These are phyloP conservation scores for Xestia ashworthii DNA, from an alignment of 2,888 invertebrate species.

Conservation along the genomic window DNA sequence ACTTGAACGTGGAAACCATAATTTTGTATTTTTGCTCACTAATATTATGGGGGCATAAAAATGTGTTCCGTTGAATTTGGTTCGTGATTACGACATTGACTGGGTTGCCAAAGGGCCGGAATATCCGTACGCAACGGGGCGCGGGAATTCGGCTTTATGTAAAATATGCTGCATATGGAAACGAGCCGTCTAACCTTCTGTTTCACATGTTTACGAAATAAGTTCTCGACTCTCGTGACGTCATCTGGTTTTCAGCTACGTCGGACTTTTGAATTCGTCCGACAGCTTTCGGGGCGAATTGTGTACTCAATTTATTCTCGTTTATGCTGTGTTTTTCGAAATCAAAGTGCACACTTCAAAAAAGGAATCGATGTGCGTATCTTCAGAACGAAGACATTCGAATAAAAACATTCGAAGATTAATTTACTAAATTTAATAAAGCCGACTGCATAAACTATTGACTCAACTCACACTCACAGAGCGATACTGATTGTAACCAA, in stretches of 20 bases:
- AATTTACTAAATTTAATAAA: background rate
- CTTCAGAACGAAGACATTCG: background rate
- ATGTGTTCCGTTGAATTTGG: slow-evolving; percentile 57
- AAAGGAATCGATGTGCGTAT: background rate
- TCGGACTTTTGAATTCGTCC: slow-evolving; percentile 41
- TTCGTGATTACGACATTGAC: slow-evolving; percentile 58
- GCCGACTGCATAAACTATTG: background rate
- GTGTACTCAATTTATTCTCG: slow-evolving; percentile 10
- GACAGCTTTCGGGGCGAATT: slow-evolving; percentile 23
- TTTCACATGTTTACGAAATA: slow-evolving; percentile 65
- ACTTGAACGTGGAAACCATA: slow-evolving; percentile 66
- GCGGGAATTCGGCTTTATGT: slow-evolving; percentile 59
- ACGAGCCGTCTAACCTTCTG: slow-evolving; percentile 55
- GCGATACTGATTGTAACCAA: background rate
- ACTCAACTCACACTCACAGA: background rate
- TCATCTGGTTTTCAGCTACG: slow-evolving; percentile 51
- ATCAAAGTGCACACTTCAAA: background rate
- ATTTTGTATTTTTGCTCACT: slow-evolving; percentile 68
- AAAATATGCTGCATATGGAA: slow-evolving; percentile 62
- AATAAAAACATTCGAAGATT: background rate
- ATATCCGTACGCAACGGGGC: slow-evolving; percentile 37
- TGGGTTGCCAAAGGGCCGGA: slow-evolving; percentile 40
- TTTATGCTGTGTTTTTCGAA: background rate
- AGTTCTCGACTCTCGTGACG: slow-evolving; percentile 56
- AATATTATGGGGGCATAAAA: slow-evolving; percentile 66